Evolutionary conservation across 1,140 invertebrate genomes (phyloP).

Genomic region (Phocides pigmalion): DNA sequence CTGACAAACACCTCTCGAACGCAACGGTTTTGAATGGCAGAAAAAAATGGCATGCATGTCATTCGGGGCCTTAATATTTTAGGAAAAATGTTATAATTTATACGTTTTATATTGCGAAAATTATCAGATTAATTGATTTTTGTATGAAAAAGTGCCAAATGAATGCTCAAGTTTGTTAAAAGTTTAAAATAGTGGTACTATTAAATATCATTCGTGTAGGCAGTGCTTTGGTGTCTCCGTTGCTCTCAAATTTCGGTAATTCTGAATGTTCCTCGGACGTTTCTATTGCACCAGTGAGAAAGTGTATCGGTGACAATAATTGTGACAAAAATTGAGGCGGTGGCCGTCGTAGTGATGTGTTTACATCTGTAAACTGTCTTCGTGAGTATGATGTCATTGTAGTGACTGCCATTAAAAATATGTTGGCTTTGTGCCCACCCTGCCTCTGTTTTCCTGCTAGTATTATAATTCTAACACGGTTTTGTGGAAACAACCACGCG

Average conservation of each 20-base stretch:
- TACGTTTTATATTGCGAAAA: conserved; percentile 44
- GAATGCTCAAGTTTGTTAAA: conserved; percentile 39
- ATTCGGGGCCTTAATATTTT: conserved; percentile 69
- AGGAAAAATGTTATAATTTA: conserved; percentile 64
- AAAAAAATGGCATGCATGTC: conserved; percentile 78
- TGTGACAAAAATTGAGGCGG: conserved; percentile 43
- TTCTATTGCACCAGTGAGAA: conserved; percentile 18
- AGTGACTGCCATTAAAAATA: conserved; percentile 77
- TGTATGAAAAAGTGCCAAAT: conserved; percentile 53
- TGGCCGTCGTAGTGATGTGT: conserved; percentile 70
- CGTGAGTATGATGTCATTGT: conserved; percentile 83
- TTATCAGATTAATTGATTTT: conserved; percentile 39
- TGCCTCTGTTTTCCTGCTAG: conserved; percentile 66
- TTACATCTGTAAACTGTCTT: conserved; percentile 78
- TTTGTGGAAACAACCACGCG: conserved; percentile 70
- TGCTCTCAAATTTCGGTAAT: conserved; percentile 55
- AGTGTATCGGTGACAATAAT: conserved; percentile 33
- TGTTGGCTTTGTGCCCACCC: conserved; percentile 81
- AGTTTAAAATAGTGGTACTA: conserved; percentile 44
- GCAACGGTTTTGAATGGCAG: conserved; percentile 72
- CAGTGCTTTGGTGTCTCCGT: conserved; percentile 67
- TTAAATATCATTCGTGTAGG: conserved; percentile 66
- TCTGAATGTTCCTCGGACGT: conserved; percentile 42
- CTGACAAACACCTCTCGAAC: conserved; percentile 66
- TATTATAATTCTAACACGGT: conserved; percentile 65